Evolutionary conservation across 2,113 vertebrate species (phyloP).

Genomic region (Mobula hypostoma): DNA sequence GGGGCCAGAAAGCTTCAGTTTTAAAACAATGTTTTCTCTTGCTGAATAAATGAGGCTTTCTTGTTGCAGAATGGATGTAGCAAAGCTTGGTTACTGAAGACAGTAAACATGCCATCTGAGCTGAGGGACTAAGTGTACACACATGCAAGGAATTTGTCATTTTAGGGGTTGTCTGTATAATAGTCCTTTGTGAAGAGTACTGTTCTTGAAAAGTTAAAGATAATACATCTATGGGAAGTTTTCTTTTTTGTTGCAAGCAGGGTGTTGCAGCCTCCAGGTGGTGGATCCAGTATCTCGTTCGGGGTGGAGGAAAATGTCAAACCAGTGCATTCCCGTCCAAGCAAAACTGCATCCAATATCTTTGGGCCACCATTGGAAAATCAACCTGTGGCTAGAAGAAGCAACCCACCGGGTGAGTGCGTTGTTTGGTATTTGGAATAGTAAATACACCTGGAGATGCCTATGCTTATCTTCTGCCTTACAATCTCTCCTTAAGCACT

Average conservation of each 20-base stretch:
- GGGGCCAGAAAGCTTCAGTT: too few species aligned
- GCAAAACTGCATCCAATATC: slow-evolving; percentile 92
- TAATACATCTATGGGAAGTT: neutral
- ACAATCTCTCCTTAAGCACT: neutral
- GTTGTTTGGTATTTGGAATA: neutral
- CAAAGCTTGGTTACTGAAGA: too few species aligned
- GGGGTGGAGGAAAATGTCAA: slow-evolving; percentile 72
- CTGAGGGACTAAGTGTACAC: too few species aligned
- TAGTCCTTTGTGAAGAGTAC: too few species aligned
- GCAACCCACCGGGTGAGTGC: slow-evolving; percentile 63
- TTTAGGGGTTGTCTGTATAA: too few species aligned
- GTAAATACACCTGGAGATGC: neutral
- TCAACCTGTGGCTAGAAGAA: slow-evolving; percentile 65
- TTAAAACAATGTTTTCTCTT: too few species aligned
- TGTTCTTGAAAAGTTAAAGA: too few species aligned
- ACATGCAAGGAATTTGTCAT: too few species aligned
- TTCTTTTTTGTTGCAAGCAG: slow-evolving; percentile 48
- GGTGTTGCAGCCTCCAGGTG: slow-evolving; percentile 87
- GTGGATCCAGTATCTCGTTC: slow-evolving; percentile 84
- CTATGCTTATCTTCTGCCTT: neutral
- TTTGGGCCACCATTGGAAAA: slow-evolving; percentile 85
- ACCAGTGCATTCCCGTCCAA: slow-evolving; percentile 66
- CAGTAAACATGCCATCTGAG: too few species aligned
- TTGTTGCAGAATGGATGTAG: too few species aligned
- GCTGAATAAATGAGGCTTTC: too few species aligned